Evolutionary conservation across 2,113 vertebrate species (phyloP).

Genomic region (Paramormyrops kingsleyae): DNA sequence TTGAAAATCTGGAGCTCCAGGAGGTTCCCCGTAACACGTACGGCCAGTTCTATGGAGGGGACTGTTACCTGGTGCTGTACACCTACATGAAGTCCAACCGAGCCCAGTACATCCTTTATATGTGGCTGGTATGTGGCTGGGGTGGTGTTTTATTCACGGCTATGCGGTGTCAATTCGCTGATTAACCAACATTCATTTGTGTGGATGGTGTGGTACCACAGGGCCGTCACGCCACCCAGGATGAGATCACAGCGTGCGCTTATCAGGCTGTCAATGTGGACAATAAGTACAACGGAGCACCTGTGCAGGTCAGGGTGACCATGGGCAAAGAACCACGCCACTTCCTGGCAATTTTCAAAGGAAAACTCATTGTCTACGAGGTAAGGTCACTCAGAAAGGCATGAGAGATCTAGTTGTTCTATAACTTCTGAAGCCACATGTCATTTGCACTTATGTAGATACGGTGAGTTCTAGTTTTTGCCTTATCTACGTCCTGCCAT

Average conservation of each 20-base stretch:
- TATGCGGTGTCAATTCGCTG: not conserved
- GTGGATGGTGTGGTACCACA: slow-evolving; percentile 31
- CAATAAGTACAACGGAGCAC: slow-evolving; percentile 66
- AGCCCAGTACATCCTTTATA: slow-evolving; percentile 75
- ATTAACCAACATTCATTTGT: not conserved
- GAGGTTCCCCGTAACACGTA: slow-evolving; percentile 65
- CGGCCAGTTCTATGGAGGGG: slow-evolving; percentile 83
- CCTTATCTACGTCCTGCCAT: not conserved
- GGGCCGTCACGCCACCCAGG: slow-evolving; percentile 75
- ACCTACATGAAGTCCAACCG: slow-evolving; percentile 64
- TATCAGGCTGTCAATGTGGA: slow-evolving; percentile 76
- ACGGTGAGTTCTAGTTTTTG: not conserved
- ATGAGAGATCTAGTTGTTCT: not conserved
- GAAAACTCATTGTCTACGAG: slow-evolving; percentile 78
- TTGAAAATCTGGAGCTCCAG: slow-evolving; percentile 71
- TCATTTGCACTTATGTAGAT: not conserved
- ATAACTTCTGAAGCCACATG: not conserved
- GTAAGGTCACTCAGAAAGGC: slow-evolving; percentile 39
- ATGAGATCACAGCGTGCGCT: slow-evolving; percentile 77
- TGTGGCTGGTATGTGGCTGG: slow-evolving; percentile 74
- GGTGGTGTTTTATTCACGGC: not conserved
- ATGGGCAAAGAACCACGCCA: slow-evolving; percentile 87
- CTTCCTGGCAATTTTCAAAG: slow-evolving; percentile 84
- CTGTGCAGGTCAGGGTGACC: slow-evolving; percentile 78
- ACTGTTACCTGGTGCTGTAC: slow-evolving; percentile 83